A percentile compares a stretch with the other conserved stretches of the same genome.
These are phyloP conservation scores for Rhinoptilus africanus DNA, from an alignment of 2,113 vertebrate genomes.

Conservation along the genomic window DNA sequence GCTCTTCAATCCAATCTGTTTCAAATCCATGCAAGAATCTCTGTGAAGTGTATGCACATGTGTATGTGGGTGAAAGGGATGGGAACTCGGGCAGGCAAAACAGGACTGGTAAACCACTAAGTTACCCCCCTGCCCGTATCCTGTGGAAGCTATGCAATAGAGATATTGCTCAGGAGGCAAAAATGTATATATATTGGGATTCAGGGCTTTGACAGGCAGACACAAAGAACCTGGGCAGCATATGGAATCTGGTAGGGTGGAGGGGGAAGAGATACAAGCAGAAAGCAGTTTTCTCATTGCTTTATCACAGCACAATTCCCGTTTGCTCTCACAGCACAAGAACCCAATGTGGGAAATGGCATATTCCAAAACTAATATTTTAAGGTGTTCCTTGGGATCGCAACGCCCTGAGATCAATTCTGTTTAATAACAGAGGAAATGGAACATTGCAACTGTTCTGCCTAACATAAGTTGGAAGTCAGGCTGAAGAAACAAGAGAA, in stretches of 20 bases:
- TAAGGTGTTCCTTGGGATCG: background rate
- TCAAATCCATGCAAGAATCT: background rate
- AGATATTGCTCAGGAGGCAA: background rate
- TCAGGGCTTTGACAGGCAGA: background rate
- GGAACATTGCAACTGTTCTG: background rate
- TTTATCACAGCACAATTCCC: background rate
- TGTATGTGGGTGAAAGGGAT: background rate
- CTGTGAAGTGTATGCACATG: background rate
- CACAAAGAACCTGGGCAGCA: background rate
- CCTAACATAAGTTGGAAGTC: background rate
- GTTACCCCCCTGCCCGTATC: accelerated
- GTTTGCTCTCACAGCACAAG: background rate
- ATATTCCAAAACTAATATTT: background rate
- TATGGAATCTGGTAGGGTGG: background rate
- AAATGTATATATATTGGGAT: background rate
- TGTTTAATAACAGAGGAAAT: background rate
- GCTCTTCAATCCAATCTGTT: background rate
- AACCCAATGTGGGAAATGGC: background rate
- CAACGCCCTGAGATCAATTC: background rate
- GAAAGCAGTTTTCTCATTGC: background rate
- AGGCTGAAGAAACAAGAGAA: conserved; percentile 10
- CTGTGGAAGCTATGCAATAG: background rate
- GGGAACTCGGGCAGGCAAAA: background rate
- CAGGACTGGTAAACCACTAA: background rate
- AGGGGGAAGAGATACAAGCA: background rate